These are phyloP conservation scores for Trilocha varians DNA, from an alignment of 2,888 invertebrate genomes.

Conservation along the genomic window DNA sequence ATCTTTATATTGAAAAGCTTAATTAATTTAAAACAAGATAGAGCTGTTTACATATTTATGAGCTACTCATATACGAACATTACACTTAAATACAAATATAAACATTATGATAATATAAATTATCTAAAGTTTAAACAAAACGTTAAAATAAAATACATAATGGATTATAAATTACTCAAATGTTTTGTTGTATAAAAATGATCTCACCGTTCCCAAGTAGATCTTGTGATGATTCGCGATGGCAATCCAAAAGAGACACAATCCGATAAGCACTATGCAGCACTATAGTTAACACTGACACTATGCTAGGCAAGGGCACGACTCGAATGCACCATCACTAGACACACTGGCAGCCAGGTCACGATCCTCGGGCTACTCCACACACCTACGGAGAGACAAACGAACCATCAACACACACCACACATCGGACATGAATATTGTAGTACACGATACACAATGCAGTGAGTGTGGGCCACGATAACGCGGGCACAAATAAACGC, in stretches of 20 bases:
- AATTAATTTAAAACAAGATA: neutral
- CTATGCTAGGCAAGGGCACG: slow-evolving; percentile 51
- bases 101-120: neutral
- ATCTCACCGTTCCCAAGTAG: slow-evolving; percentile 67
- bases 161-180: neutral
- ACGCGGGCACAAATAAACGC: slow-evolving; percentile 21
- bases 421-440: slow-evolving; percentile 42
- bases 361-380: slow-evolving; percentile 33
- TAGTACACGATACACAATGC: slow-evolving; percentile 25
- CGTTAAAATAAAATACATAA: neutral
- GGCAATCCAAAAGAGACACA: slow-evolving; percentile 68
- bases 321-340: slow-evolving; percentile 65
- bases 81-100: neutral
- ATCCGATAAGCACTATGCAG: slow-evolving; percentile 63
- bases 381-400: slow-evolving; percentile 61
- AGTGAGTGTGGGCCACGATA: slow-evolving; percentile 10
- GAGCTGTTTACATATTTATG: neutral
- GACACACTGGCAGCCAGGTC: slow-evolving; percentile 58
- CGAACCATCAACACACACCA: slow-evolving; percentile 43
- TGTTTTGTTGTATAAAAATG: slow-evolving; percentile 5
- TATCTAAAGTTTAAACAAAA: neutral
- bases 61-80: neutral
- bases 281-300: slow-evolving; percentile 67
- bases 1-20: neutral
- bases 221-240: slow-evolving; percentile 62